Evolutionary conservation across 1,140 invertebrate genomes (phyloP).

Genomic region (Drosophila melanica): DNA sequence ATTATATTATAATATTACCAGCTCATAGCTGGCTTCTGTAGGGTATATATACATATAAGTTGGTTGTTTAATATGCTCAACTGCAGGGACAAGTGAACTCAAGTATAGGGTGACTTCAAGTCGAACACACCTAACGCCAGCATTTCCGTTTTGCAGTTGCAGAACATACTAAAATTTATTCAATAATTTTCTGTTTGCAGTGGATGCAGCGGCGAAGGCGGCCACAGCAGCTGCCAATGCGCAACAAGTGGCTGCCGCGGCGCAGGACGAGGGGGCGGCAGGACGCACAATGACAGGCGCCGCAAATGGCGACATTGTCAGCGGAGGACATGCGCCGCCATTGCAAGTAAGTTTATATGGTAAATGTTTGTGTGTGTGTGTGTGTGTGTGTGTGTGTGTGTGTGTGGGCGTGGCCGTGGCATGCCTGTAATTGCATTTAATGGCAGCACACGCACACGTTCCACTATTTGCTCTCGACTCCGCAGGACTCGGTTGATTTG

Average conservation of each 20-base stretch:
- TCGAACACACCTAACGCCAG: background rate
- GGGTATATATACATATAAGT: no score
- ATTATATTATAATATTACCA: no score
- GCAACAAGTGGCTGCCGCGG: slow-evolving; percentile 68
- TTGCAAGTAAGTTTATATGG: slow-evolving; percentile 86
- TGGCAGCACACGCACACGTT: slow-evolving; percentile 38
- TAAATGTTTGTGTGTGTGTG: background rate
- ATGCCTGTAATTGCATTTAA: slow-evolving; percentile 78
- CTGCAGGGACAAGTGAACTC: no score
- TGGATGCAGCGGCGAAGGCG: slow-evolving; percentile 71
- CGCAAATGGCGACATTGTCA: slow-evolving; percentile 87
- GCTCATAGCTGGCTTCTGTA: no score
- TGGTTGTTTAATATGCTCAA: no score
- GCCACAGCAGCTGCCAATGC: slow-evolving; percentile 52
- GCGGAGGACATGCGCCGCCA: slow-evolving; percentile 85
- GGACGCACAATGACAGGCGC: slow-evolving; percentile 71
- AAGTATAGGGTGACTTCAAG: background rate
- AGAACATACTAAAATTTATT: slow-evolving; percentile 17
- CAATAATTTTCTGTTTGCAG: slow-evolving; percentile 47
- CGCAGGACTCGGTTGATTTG: slow-evolving; percentile 60
- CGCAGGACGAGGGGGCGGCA: slow-evolving; percentile 62
- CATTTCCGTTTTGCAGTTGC: slow-evolving; percentile 5
- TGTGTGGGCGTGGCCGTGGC: slow-evolving; percentile 44
- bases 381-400: slow-evolving; percentile 25
- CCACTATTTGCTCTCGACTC: slow-evolving; percentile 34